Percentiles rank a stretch among this genome's conserved stretches.
These are phyloP conservation scores for Eleutherodactylus coqui DNA, from an alignment of 2,797 vertebrate species.

Conservation along the genomic window DNA sequence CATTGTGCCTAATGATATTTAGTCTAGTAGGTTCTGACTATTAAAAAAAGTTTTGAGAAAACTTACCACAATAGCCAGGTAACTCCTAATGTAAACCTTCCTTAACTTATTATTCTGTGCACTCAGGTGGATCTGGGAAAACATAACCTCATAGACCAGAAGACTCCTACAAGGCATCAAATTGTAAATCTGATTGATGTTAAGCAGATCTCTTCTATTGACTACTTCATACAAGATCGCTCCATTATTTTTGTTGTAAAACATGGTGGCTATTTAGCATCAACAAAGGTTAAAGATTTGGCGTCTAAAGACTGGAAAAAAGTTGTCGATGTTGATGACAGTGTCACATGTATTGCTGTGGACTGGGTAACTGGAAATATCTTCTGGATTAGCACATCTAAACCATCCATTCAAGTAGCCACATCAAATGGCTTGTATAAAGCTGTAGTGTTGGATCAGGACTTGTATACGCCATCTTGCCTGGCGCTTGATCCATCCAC, in stretches of 20 bases:
- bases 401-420: conserved; percentile 76
- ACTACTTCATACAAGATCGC: conserved; percentile 75
- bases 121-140: conserved; percentile 83
- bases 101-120: background rate
- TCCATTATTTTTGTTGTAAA: conserved; percentile 81
- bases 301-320: conserved; percentile 72
- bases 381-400: conserved; percentile 84
- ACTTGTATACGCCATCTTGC: conserved; percentile 73
- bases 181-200: conserved; percentile 75
- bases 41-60: no score
- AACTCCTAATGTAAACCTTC: background rate
- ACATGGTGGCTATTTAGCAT: conserved; percentile 73
- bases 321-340: conserved; percentile 74
- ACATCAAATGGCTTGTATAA: conserved; percentile 71
- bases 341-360: conserved; percentile 77
- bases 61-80: no score
- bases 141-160: conserved; percentile 69
- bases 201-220: conserved; percentile 74
- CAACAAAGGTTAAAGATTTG: conserved; percentile 75
- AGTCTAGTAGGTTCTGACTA: background rate
- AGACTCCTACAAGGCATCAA: conserved; percentile 73
- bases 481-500: conserved; percentile 81
- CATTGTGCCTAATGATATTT: no score
- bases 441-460: conserved; percentile 72
- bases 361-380: conserved; percentile 90